These are phyloP conservation scores for Brachionus calyciflorus DNA, from an alignment of 1,140 invertebrate genomes.

Conservation along the genomic window DNA sequence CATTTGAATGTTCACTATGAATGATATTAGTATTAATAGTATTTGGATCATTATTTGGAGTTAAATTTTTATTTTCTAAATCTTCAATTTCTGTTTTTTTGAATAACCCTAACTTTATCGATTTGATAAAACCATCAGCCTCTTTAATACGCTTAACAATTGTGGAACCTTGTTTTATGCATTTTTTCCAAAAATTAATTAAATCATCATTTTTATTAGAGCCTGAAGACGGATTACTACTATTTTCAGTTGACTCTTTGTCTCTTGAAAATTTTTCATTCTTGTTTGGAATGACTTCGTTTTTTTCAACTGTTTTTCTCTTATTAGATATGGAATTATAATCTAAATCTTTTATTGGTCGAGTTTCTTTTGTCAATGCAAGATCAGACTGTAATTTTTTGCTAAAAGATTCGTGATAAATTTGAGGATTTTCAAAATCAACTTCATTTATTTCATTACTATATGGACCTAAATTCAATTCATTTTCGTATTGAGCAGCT, in stretches of 20 bases:
- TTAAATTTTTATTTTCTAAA: background rate
- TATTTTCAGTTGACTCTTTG: background rate
- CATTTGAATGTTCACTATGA: background rate
- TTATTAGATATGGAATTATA: background rate
- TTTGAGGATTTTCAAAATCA: conserved; percentile 42
- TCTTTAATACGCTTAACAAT: conserved; percentile 30
- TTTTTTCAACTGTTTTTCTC: too few relatives aligned
- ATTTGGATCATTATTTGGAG: background rate
- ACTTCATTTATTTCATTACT: background rate
- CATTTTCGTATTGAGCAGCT: background rate
- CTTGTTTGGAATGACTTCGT: background rate
- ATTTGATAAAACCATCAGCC: background rate
- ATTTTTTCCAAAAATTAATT: conserved; percentile 29
- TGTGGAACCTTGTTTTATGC: background rate
- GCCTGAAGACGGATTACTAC: background rate
- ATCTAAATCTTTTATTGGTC: background rate
- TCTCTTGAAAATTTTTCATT: background rate
- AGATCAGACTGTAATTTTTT: conserved; percentile 31
- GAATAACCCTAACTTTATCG: background rate
- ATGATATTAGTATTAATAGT: background rate
- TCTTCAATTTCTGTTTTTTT: background rate
- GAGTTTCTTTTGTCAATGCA: background rate
- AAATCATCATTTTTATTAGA: conserved; percentile 28
- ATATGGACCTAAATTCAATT: background rate
- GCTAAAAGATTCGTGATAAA: conserved; percentile 26